Percentiles rank a stretch among this genome's conserved stretches.
Conservation (phyloP, 2,888 invertebrate genomes). For the Leptinotarsa peninsularis region DNA sequence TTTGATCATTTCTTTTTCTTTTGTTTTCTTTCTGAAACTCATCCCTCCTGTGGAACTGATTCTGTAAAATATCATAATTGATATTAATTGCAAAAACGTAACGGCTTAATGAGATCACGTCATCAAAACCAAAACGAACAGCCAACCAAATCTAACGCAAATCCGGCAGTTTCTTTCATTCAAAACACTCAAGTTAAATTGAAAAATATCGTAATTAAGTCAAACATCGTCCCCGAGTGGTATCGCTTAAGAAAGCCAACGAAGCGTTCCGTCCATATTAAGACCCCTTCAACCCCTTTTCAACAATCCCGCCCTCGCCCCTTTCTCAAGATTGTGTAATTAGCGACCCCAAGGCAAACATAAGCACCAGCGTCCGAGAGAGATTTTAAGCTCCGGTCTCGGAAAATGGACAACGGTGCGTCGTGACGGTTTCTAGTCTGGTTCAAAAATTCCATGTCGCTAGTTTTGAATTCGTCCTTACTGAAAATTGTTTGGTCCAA, state of each 20-base stretch:
- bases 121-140: slow-evolving; percentile 8
- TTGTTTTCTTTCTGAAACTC: background rate
- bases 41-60: background rate
- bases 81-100: slow-evolving; percentile 4
- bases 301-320: slow-evolving; percentile 31
- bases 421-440: background rate
- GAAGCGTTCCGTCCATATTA: slow-evolving; percentile 59
- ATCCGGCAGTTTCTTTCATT: slow-evolving; percentile 35
- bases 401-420: slow-evolving; percentile 6
- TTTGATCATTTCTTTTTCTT: too few relatives aligned
- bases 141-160: slow-evolving; percentile 26
- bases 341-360: slow-evolving; percentile 61
- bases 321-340: slow-evolving; percentile 61
- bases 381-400: slow-evolving; percentile 22
- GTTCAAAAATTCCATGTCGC: too few relatives aligned
- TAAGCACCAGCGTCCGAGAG: slow-evolving; percentile 50
- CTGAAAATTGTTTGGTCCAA: too few relatives aligned
- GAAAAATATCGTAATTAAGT: slow-evolving; percentile 54
- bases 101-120: background rate
- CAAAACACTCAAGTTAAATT: slow-evolving; percentile 23
- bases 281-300: slow-evolving; percentile 46
- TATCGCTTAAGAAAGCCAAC: slow-evolving; percentile 56
- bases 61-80: background rate
- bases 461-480: too few relatives aligned
- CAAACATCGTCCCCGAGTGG: slow-evolving; percentile 53